Percentiles rank a stretch among this genome's conserved stretches.
Evolutionary conservation across 2,888 invertebrate genomes (phyloP).

Genomic region (Gymnocheta viridis): DNA sequence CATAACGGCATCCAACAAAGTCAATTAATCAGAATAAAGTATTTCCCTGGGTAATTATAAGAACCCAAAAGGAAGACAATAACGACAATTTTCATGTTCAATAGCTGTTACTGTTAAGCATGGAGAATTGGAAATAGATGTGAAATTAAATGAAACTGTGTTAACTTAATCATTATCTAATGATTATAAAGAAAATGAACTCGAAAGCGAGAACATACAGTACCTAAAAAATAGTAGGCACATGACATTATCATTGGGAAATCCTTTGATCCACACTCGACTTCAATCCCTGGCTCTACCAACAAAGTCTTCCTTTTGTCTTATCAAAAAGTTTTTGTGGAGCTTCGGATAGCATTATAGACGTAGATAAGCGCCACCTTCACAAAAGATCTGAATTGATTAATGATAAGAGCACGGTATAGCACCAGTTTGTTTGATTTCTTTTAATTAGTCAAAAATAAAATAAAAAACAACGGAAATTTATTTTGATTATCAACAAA

Average conservation of each 20-base stretch:
- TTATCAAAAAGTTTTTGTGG: slow-evolving; percentile 77
- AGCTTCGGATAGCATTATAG: slow-evolving; percentile 52
- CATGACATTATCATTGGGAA: slow-evolving; percentile 72
- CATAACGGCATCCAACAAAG: too few relatives aligned
- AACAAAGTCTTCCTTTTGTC: slow-evolving; percentile 44
- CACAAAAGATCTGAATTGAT: slow-evolving; percentile 59
- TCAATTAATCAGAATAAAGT: too few relatives aligned
- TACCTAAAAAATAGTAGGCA: slow-evolving; percentile 73
- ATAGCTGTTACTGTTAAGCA: slow-evolving; percentile 70
- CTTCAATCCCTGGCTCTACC: slow-evolving; percentile 74
- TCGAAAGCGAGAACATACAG: slow-evolving; percentile 67
- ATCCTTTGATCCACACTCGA: slow-evolving; percentile 75
- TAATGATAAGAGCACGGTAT: slow-evolving; percentile 8
- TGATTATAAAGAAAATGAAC: neutral
- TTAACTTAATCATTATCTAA: neutral
- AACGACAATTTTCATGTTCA: slow-evolving; percentile 71
- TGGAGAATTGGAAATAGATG: slow-evolving; percentile 17
- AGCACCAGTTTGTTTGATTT: too few relatives aligned
- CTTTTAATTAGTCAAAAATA: too few relatives aligned
- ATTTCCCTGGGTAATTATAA: slow-evolving; percentile 68
- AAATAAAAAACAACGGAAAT: too few relatives aligned
- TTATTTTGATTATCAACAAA: too few relatives aligned
- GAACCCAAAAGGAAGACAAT: slow-evolving; percentile 26
- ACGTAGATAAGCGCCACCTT: slow-evolving; percentile 50
- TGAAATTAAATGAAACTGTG: slow-evolving; percentile 15